These are phyloP conservation scores for Agrochola lychnidis DNA, from an alignment of 2,888 invertebrate species.

Conservation along the genomic window DNA sequence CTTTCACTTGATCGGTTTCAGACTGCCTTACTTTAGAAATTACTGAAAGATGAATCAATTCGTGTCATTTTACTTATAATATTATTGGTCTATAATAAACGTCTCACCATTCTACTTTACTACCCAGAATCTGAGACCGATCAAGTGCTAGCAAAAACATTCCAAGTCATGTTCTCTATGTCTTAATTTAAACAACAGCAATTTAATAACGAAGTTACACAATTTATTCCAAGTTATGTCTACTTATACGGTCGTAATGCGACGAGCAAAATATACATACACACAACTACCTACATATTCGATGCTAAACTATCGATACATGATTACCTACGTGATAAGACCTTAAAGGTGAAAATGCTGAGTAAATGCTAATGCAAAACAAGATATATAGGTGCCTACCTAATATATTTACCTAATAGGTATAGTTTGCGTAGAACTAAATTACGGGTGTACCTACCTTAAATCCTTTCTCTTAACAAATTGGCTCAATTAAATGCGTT, in stretches of 20 bases:
- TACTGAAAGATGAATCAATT: background rate
- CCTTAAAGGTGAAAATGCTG: conserved; percentile 51
- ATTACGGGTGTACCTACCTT: background rate
- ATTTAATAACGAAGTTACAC: conserved; percentile 11
- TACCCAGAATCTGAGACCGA: conserved; percentile 16
- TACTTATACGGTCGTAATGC: background rate
- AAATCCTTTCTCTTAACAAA: background rate
- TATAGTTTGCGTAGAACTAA: background rate
- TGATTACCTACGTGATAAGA: conserved; percentile 19
- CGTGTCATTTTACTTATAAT: background rate
- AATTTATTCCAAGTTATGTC: conserved; percentile 3
- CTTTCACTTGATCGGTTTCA: conserved; percentile 30
- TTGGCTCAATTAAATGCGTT: background rate
- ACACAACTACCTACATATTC: background rate
- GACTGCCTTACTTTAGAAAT: conserved; percentile 3
- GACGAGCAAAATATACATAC: conserved; percentile 25
- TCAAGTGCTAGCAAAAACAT: conserved; percentile 34
- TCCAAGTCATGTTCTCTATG: conserved; percentile 58
- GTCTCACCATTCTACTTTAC: background rate
- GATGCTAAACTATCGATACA: conserved; percentile 5
- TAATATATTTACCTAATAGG: background rate
- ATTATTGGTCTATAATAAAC: background rate
- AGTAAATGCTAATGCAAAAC: conserved; percentile 58
- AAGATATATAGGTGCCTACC: background rate
- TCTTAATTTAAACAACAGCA: conserved; percentile 28